phyloP scores from a whole-genome alignment of 2,797 vertebrate genomes.

The Rhincodon typus region DNA sequence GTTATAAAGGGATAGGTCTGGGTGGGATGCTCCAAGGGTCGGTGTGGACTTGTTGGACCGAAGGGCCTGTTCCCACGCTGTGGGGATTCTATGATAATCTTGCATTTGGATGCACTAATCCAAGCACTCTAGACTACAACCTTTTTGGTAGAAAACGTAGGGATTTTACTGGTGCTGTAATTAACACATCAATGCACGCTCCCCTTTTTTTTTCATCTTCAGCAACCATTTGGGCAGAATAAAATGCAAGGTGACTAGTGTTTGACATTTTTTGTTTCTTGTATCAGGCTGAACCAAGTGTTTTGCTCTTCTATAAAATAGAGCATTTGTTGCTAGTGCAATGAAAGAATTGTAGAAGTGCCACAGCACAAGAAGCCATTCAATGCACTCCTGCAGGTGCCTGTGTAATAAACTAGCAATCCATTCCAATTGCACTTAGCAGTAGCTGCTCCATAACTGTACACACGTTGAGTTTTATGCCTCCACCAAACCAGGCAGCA shows the following conservation, averaged over 20 bases:
- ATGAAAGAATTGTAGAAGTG: not conserved
- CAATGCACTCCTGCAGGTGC: too few species aligned
- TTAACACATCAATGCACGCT: not conserved
- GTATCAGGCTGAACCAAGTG: not conserved
- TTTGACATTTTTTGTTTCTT: not conserved
- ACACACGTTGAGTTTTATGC: too few species aligned
- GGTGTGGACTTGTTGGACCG: too few species aligned
- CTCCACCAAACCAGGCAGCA: too few species aligned
- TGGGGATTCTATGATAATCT: not conserved
- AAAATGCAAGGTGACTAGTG: not conserved
- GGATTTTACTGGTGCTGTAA: not conserved
- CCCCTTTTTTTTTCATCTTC: not conserved
- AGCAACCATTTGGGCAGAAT: not conserved
- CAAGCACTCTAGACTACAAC: not conserved
- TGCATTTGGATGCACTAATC: too few species aligned
- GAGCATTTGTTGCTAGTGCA: not conserved
- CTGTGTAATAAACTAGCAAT: too few species aligned
- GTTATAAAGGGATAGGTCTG: too few species aligned
- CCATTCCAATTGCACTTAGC: too few species aligned
- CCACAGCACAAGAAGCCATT: too few species aligned
- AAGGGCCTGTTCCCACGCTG: too few species aligned
- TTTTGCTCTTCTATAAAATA: not conserved
- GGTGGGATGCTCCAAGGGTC: too few species aligned
- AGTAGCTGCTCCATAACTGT: too few species aligned
- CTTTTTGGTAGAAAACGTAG: not conserved